A percentile compares a stretch with the other conserved stretches of the same genome.
Evolutionary conservation across 2,797 vertebrate species (phyloP).

Genomic region (Ceryle rudis): DNA sequence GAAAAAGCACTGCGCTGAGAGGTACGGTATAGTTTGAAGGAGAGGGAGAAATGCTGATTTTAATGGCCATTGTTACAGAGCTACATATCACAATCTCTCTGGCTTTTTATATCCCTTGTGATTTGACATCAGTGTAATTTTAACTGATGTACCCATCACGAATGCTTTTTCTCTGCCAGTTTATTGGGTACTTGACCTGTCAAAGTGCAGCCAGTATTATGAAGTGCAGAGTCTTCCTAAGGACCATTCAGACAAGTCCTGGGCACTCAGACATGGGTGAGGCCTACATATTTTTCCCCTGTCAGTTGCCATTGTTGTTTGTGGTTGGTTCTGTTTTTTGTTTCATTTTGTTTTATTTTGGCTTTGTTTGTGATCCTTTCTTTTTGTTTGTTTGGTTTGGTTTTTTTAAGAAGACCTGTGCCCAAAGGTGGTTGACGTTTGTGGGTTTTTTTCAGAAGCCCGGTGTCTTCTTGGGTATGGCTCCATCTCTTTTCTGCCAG

Average conservation of each 20-base stretch:
- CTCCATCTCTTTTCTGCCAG: background rate
- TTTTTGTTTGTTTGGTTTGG: background rate
- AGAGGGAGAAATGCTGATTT: constrained; percentile 48
- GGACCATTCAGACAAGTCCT: background rate
- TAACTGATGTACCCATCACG: background rate
- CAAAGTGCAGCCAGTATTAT: constrained; percentile 33
- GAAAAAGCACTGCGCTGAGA: background rate
- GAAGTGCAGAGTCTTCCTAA: background rate
- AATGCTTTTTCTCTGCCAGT: constrained; percentile 30
- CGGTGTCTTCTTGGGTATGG: background rate
- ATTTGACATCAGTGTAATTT: constrained; percentile 19
- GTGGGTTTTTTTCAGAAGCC: background rate
- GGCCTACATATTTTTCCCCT: background rate
- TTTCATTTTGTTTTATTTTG: background rate
- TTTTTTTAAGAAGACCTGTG: background rate
- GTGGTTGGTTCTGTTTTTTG: background rate
- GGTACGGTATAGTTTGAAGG: background rate
- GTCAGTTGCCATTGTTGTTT: background rate
- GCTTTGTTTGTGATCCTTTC: background rate
- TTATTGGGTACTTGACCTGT: background rate
- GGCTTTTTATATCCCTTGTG: constrained; percentile 9
- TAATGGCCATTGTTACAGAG: constrained; percentile 30
- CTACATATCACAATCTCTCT: background rate
- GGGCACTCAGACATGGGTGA: background rate
- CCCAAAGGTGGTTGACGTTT: background rate